Evolutionary conservation across 2,888 invertebrate genomes (phyloP).

Genomic region (Agonopterix arenella): DNA sequence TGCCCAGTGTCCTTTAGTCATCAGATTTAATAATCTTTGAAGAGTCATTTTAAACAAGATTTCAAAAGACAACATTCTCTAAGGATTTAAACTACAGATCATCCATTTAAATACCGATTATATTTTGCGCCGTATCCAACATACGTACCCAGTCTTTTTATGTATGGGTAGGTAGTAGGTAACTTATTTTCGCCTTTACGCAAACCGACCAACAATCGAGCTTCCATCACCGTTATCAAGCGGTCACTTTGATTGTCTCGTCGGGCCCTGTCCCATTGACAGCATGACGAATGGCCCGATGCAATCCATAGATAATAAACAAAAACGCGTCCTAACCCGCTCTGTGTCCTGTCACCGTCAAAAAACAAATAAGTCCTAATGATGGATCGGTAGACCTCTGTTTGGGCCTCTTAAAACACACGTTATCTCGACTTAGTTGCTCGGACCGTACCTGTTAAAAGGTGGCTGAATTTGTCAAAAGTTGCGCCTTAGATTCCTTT

Average conservation of each 20-base stretch:
- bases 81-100: too few species aligned
- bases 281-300: constrained; percentile 73
- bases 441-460: constrained; percentile 45
- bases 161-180: too few species aligned
- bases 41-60: too few species aligned
- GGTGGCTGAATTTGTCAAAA: constrained; percentile 41
- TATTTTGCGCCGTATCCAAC: too few species aligned
- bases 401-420: constrained; percentile 62
- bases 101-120: too few species aligned
- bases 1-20: too few species aligned
- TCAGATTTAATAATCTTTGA: too few species aligned
- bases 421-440: constrained; percentile 49
- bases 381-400: constrained; percentile 67
- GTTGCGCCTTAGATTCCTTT: constrained; percentile 27
- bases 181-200: constrained; percentile 1
- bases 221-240: constrained; percentile 55
- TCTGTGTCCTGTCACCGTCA: constrained; percentile 65
- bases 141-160: too few species aligned
- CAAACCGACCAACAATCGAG: constrained; percentile 9
- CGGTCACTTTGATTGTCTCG: constrained; percentile 70
- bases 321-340: constrained; percentile 41
- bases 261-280: constrained; percentile 62
- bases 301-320: constrained; percentile 54
- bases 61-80: too few species aligned
- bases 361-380: constrained; percentile 72